Base-by-base conservation (phyloP, 2,113 vertebrate genomes). In the Paramisgurnus dabryanus region DNA sequence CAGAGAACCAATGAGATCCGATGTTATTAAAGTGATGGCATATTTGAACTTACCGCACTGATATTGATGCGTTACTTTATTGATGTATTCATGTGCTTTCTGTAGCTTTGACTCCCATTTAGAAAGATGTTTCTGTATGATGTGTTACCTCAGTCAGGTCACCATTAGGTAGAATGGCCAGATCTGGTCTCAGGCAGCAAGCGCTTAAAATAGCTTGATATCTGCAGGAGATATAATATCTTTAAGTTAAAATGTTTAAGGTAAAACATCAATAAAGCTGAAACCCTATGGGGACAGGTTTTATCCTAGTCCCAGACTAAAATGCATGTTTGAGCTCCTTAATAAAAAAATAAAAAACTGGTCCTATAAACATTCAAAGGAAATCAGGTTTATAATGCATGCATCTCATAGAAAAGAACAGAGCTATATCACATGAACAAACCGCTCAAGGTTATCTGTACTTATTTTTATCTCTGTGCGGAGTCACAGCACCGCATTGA, bases 61-160 rank as follows among this genome's bases (percentile, higher is more conserved):
- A 34, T 3, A 34, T 34, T 34, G 27, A 34, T 34, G 27, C 27
- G 3, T 34, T 34, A 34, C 27, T 34, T 34, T 34, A 34, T 34
- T 34, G 27, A 34, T 34, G 27, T 2, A 34, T 34, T 2, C 27
- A 34, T 34, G 27, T 34, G 27, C 27, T 34, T 34, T 34, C 3
- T 34, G 27, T 3, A 34, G 27, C 27, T 34, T 34, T 15, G 15
- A 47, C 45, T 7, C 10, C 45, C 45, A 7, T 10, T 47, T 47
- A 47, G 2, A 7, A 47, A 47, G 45, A 34, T 47, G 10, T 47
- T 10, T 43, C 64, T 68, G 34, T 11, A 58, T 40, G 5, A 41
- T 5, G 4, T 57, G 57, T 74, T 89, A 97, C 96, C 95, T 98
- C 95, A 39, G 96, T 98, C 84, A 97, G 91, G 87, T 98, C 96